Percentiles rank a stretch among this genome's conserved stretches.
phyloP scores from a whole-genome alignment of 23 tunicate genomes.

The Phallusia fumigata region DNA sequence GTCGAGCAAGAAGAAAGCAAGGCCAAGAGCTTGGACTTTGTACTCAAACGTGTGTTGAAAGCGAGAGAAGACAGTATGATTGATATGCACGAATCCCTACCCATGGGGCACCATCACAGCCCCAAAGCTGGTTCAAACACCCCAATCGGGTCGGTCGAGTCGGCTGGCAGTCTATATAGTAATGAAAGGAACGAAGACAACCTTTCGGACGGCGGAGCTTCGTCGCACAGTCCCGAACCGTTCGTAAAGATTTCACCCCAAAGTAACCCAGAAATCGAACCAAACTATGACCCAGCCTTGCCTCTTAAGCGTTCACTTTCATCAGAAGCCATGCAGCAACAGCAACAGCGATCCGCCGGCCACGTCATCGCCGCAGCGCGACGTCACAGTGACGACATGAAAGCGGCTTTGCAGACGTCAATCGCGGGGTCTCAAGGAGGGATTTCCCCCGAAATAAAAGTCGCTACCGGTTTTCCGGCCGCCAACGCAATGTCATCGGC shows the following conservation, averaged over 20 bases:
- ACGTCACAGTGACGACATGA: neutral
- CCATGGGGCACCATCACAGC: conserved; percentile 49
- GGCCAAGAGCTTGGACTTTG: conserved; percentile 57
- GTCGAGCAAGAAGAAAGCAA: conserved; percentile 17
- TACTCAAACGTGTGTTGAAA: conserved; percentile 66
- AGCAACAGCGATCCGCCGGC: neutral
- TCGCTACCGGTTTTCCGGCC: neutral
- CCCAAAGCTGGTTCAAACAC: conserved; percentile 24
- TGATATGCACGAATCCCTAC: conserved; percentile 58
- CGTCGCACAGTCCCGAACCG: conserved; percentile 42
- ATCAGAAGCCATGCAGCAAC: conserved; percentile 23
- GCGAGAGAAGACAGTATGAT: conserved; percentile 57
- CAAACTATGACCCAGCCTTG: conserved; percentile 15
- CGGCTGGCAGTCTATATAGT: conserved; percentile 52
- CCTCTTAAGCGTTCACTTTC: conserved; percentile 23
- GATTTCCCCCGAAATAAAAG: conserved; percentile 9
- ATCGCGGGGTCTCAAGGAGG: neutral
- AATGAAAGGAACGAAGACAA: conserved; percentile 45
- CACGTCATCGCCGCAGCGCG: conserved; percentile 5
- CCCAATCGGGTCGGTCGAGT: conserved; percentile 54
- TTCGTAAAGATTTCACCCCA: conserved; percentile 45
- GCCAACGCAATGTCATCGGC: neutral
- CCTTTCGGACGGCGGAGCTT: conserved; percentile 5
- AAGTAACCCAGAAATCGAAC: conserved; percentile 21
- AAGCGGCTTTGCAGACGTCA: neutral